Base-by-base conservation (phyloP, 2,797 vertebrate genomes). In the Liasis olivaceus region DNA sequence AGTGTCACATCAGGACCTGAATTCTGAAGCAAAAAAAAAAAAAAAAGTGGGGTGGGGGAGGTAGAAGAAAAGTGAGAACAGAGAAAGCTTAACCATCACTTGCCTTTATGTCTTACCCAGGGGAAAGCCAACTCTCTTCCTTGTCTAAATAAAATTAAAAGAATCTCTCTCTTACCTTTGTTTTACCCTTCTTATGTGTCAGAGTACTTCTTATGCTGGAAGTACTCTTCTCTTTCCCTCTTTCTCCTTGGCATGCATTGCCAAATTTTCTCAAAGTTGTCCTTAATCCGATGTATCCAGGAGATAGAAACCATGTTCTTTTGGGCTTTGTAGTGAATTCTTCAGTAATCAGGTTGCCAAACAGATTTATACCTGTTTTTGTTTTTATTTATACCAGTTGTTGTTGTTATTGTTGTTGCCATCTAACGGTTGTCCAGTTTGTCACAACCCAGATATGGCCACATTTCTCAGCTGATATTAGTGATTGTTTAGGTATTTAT, bases 271-370 rank as follows among this genome's bases (percentile, higher is more conserved):
- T 95, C 93, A 96, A 96, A 93, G 93, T 95, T 91, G 20, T 94
- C 63, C 51, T 94, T 95, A 95, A 96, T 94, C 93, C 97, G 92
- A 91, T 95, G 58, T 93, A 94, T 95, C 97, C 91, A 90, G 58
- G 92, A 96, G 94, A 85, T 91, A 93, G 56, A 88, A 96, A 95
- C 94, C 92, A 91, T 15, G 3, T 89, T 95, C 94, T 95, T 92
- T 64, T 92, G 94, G 94, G 95, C 95, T 97, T 97, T 96, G 95
- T 96, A 96, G 91, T 94, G 91, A 95, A 59, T 94, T 93, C 91
- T 95, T 0, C 0, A 86, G 92, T 92, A 93, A 89, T 54, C 51
- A 54, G 96, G 94, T 89, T 95, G 96, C 96, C 91, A 97, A 36
- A 6, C 51, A 54, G 51, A 54, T 6, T 54, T 7, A 6, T 54